phyloP scores from a whole-genome alignment of 2,113 vertebrate genomes.

The Tympanuchus pallidicinctus region DNA sequence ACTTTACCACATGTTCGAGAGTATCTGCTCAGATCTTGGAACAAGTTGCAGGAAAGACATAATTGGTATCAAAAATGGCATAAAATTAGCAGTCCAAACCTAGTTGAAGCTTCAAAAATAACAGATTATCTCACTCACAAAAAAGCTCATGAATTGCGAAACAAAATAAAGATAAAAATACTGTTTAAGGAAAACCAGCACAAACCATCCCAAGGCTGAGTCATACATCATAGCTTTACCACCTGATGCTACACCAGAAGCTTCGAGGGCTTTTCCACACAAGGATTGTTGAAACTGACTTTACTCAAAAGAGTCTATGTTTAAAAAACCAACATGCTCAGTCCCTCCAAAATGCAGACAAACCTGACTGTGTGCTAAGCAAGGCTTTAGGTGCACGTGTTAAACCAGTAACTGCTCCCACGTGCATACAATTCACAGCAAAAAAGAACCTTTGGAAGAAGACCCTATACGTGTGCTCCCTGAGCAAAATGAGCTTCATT shows the following conservation, averaged over 20 bases:
- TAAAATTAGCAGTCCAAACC: conserved; percentile 6
- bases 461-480: background rate
- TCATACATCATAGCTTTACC: background rate
- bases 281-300: background rate
- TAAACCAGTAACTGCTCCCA: background rate
- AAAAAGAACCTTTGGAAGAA: background rate
- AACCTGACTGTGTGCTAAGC: background rate
- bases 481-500: background rate
- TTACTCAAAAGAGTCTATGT: background rate
- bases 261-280: background rate
- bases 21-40: conserved; percentile 45
- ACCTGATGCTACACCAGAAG: rapidly evolving
- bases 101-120: conserved; percentile 54
- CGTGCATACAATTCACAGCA: background rate
- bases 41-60: conserved; percentile 31
- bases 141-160: conserved; percentile 39
- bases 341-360: background rate
- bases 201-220: background rate
- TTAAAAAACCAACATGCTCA: background rate
- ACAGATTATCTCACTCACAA: conserved; percentile 65
- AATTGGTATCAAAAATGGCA: conserved; percentile 15
- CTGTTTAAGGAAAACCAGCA: conserved; percentile 11
- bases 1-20: conserved; percentile 48
- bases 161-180: conserved; percentile 42
- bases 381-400: background rate